phyloP scores from a whole-genome alignment of 2,113 vertebrate species.

The Dolichallabes microphthalmus region DNA sequence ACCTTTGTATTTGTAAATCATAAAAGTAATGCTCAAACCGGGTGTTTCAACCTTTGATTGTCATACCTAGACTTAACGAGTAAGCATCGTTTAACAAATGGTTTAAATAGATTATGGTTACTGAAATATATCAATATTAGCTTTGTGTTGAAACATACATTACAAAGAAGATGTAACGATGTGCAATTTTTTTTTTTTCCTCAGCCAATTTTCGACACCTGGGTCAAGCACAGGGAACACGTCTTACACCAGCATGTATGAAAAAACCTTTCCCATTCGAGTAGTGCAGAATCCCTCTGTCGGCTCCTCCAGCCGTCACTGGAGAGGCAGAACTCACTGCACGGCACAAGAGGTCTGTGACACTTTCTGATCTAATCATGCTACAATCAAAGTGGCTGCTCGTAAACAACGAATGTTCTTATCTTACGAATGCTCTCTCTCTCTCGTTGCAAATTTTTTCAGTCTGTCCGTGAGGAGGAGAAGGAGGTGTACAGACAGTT shows the following conservation, averaged over 20 bases:
- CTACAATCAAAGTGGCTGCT: not conserved
- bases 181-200: not conserved
- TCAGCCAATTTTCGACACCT: slow-evolving; percentile 50
- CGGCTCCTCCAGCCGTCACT: slow-evolving; percentile 57
- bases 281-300: slow-evolving; percentile 69
- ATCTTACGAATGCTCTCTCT: not conserved
- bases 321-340: slow-evolving; percentile 52
- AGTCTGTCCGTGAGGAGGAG: slow-evolving; percentile 88
- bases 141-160: not conserved
- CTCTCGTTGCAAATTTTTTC: slow-evolving; percentile 9
- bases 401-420: not conserved
- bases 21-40: not conserved
- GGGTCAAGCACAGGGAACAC: slow-evolving; percentile 48
- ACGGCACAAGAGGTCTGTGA: slow-evolving; percentile 74
- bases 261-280: slow-evolving; percentile 75
- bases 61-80: not conserved
- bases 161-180: not conserved
- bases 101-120: not conserved
- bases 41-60: not conserved
- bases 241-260: slow-evolving; percentile 68
- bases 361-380: too few species aligned
- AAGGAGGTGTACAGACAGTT: slow-evolving; percentile 90
- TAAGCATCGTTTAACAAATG: not conserved
- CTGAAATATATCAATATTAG: not conserved
- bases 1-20: not conserved